Percentiles rank a stretch among this genome's conserved stretches.
phyloP scores from a whole-genome alignment of 2,888 invertebrate species.

The Coecobrya sp. region DNA sequence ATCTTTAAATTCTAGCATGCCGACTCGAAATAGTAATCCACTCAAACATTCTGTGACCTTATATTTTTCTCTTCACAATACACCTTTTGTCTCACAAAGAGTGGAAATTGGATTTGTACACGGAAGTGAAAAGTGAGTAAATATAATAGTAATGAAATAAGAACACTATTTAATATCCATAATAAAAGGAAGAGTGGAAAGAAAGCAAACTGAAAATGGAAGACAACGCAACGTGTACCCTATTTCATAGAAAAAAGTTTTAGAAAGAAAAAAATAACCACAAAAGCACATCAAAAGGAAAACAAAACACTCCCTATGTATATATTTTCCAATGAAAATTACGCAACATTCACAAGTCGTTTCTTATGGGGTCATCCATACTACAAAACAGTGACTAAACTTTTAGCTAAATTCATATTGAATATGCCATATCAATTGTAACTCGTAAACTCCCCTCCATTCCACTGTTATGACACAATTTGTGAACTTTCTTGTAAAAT shows the following conservation, averaged over 20 bases:
- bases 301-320: background rate
- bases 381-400: too few relatives aligned
- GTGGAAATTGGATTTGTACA: conserved; percentile 74
- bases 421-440: too few relatives aligned
- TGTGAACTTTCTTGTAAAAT: too few relatives aligned
- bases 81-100: too few relatives aligned
- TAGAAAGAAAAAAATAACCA: background rate
- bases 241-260: background rate
- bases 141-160: conserved; percentile 41
- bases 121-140: conserved; percentile 74
- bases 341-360: background rate
- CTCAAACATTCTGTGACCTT: too few relatives aligned
- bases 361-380: background rate
- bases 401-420: too few relatives aligned
- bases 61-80: too few relatives aligned
- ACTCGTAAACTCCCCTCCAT: too few relatives aligned
- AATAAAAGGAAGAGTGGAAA: background rate
- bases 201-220: conserved; percentile 2
- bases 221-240: background rate
- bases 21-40: too few relatives aligned
- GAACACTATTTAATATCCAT: background rate
- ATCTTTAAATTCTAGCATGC: too few relatives aligned
- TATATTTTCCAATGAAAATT: background rate
- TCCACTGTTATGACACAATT: too few relatives aligned
- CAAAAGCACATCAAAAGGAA: background rate